phyloP scores from a whole-genome alignment of 92 coral and sea anemone genomes.

The Paragorgia papillata region DNA sequence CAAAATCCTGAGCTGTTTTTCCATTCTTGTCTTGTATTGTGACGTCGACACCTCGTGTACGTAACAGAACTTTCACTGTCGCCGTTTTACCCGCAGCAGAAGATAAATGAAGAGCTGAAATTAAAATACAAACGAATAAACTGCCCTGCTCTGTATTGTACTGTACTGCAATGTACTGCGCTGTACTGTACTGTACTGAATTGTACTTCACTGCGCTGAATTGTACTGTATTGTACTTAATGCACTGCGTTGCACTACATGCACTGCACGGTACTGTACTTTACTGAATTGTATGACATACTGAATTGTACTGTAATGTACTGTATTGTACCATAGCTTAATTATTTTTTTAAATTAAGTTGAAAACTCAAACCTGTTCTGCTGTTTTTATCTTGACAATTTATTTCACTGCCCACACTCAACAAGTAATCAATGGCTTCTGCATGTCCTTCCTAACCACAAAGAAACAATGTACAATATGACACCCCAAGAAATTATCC shows the following conservation, averaged over 20 bases:
- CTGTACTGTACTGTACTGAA: not conserved
- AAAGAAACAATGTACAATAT: not conserved
- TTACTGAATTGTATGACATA: too few species aligned
- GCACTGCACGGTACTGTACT: too few species aligned
- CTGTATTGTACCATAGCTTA: too few species aligned
- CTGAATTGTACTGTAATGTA: too few species aligned
- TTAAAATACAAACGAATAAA: not conserved
- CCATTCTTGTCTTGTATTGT: constrained; percentile 68
- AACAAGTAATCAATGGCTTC: constrained; percentile 59
- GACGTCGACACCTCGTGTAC: constrained; percentile 56
- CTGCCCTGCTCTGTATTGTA: too few species aligned
- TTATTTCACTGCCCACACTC: constrained; percentile 60
- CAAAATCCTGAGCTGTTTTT: constrained; percentile 70
- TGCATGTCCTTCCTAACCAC: constrained; percentile 75
- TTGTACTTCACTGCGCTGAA: too few species aligned
- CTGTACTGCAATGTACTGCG: too few species aligned
- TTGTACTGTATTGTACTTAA: too few species aligned
- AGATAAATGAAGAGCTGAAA: constrained; percentile 85
- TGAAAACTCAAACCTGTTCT: constrained; percentile 74
- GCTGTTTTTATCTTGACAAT: constrained; percentile 65
- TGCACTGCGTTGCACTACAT: too few species aligned
- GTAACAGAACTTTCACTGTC: constrained; percentile 66
- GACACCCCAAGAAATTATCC: too few species aligned
- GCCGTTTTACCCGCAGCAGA: constrained; percentile 87
- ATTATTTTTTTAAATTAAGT: too few species aligned